Evolutionary conservation across 30 jellyfish, hydroid and myxozoan genomes (phyloP).

Genomic region (Hydractinia echinata): DNA sequence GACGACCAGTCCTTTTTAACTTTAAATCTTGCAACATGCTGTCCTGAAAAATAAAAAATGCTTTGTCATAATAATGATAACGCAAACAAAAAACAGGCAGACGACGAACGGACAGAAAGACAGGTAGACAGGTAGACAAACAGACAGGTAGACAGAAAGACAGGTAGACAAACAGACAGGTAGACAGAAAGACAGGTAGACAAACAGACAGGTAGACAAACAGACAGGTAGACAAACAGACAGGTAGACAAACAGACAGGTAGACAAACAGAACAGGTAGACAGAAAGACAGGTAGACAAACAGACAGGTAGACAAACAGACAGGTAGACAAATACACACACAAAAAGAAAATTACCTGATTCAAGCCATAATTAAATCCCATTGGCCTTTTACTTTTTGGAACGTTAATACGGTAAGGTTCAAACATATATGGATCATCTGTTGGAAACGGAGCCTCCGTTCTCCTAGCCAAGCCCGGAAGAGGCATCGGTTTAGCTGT

Average conservation of each 20-base stretch:
- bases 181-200: neutral
- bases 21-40: slow-evolving; percentile 67
- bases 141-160: neutral
- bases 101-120: neutral
- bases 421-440: neutral
- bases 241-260: neutral
- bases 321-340: neutral
- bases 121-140: no score
- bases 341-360: neutral
- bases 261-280: neutral
- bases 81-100: neutral
- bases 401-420: neutral
- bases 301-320: neutral
- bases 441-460: neutral
- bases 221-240: neutral
- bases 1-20: slow-evolving; percentile 77
- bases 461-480: neutral
- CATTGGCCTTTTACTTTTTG: slow-evolving; percentile 25
- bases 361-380: slow-evolving; percentile 39
- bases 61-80: neutral
- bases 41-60: slow-evolving; percentile 36
- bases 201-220: no score
- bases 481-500: neutral
- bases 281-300: neutral
- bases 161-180: neutral